Evolutionary conservation across 2,888 invertebrate species (phyloP).

Genomic region (Lasioglossum leucozonium): DNA sequence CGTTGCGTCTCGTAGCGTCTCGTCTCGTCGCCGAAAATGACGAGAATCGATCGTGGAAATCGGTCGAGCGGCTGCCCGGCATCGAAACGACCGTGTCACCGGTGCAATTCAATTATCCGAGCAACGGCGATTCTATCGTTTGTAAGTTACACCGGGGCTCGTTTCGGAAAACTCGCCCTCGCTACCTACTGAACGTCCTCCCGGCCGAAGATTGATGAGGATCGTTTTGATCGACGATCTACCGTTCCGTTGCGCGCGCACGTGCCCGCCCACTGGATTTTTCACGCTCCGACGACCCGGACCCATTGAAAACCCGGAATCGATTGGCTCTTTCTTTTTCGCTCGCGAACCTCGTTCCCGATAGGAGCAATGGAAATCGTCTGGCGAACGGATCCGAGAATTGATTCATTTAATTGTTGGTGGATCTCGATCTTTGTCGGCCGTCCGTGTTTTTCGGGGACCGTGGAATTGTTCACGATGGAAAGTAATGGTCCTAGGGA

Average conservation of each 20-base stretch:
- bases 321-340: neutral
- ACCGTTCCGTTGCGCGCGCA: neutral
- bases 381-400: neutral
- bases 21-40: slow-evolving; percentile 24
- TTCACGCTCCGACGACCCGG: neutral
- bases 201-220: slow-evolving; percentile 17
- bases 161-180: neutral
- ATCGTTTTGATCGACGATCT: slow-evolving; percentile 19
- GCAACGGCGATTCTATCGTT: slow-evolving; percentile 5
- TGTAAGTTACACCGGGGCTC: slow-evolving; percentile 1
- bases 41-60: slow-evolving; percentile 16
- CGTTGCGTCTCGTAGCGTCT: too few species aligned
- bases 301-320: neutral
- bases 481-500: neutral
- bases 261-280: neutral
- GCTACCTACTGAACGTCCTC: neutral
- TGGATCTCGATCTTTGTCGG: neutral
- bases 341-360: neutral
- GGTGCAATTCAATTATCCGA: slow-evolving; percentile 21
- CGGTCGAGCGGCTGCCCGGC: neutral
- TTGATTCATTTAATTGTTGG: neutral
- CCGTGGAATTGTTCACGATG: neutral
- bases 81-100: slow-evolving; percentile 16
- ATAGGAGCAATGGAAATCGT: neutral
- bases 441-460: too few species aligned